These are phyloP conservation scores for Eumerus sabulonum DNA, from an alignment of 2,888 invertebrate species.

Conservation along the genomic window DNA sequence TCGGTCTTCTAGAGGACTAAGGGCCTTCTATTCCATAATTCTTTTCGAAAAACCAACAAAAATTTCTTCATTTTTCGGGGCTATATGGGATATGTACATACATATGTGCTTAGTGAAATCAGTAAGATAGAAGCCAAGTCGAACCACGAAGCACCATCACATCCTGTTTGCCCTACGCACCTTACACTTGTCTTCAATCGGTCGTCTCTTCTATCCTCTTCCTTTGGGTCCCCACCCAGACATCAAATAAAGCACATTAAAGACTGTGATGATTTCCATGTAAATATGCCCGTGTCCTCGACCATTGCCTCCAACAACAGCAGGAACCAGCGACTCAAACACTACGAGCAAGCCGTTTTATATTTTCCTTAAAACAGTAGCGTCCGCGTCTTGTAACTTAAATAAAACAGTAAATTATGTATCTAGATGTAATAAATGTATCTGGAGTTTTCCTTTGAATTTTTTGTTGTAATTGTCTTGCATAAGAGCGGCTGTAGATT, in stretches of 20 bases:
- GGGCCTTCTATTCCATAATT: background rate
- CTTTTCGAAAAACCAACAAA: slow-evolving; percentile 11
- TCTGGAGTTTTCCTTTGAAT: slow-evolving; percentile 13
- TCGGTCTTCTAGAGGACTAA: slow-evolving; percentile 75
- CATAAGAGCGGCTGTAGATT: slow-evolving; percentile 40
- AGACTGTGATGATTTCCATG: slow-evolving; percentile 66
- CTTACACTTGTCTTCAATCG: slow-evolving; percentile 23
- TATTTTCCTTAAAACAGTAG: slow-evolving; percentile 18
- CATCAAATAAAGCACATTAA: slow-evolving; percentile 36
- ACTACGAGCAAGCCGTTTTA: slow-evolving; percentile 10
- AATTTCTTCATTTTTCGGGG: slow-evolving; percentile 7
- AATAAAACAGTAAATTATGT: slow-evolving; percentile 30
- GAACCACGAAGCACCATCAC: too few relatives aligned
- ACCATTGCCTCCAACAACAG: slow-evolving; percentile 9
- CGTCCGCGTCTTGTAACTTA: slow-evolving; percentile 48
- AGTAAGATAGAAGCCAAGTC: too few relatives aligned
- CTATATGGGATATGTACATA: background rate
- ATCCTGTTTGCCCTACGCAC: too few relatives aligned
- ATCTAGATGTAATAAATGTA: slow-evolving; percentile 12
- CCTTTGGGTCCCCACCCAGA: slow-evolving; percentile 42
- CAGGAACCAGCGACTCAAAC: too few relatives aligned
- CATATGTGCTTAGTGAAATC: too few relatives aligned
- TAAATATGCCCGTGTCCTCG: slow-evolving; percentile 42
- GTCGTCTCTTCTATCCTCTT: slow-evolving; percentile 12
- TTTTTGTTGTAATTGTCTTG: slow-evolving; percentile 2